These are phyloP conservation scores for Decapterus maruadsi DNA, from an alignment of 2,797 vertebrate species.

Conservation along the genomic window DNA sequence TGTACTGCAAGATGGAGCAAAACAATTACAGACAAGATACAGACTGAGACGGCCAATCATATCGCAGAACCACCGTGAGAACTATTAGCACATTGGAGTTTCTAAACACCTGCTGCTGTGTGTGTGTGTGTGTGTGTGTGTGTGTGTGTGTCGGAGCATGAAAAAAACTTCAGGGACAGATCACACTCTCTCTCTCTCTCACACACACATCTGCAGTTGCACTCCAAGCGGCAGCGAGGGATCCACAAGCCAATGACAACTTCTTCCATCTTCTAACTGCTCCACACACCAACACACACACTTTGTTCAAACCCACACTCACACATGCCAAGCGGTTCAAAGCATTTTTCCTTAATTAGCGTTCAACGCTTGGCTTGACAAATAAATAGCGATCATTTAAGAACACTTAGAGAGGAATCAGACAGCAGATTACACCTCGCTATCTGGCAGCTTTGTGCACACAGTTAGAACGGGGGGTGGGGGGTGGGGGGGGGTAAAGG, in stretches of 20 bases:
- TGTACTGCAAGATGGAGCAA: background rate
- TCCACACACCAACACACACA: constrained; percentile 25
- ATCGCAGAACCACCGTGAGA: background rate
- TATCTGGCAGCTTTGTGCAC: constrained; percentile 73
- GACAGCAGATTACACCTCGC: constrained; percentile 81
- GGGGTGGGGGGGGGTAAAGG: background rate
- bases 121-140: constrained; percentile 35
- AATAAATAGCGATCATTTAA: constrained; percentile 84
- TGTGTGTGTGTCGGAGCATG: constrained; percentile 29
- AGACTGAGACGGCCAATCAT: constrained; percentile 21
- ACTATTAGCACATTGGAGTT: background rate
- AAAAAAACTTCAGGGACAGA: constrained; percentile 47
- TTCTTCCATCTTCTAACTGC: constrained; percentile 58
- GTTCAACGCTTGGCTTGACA: constrained; percentile 80
- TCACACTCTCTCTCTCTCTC: background rate
- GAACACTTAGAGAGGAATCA: constrained; percentile 83
- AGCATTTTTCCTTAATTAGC: constrained; percentile 81
- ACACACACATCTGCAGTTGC: constrained; percentile 17
- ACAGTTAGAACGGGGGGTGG: constrained; percentile 51
- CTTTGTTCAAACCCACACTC: constrained; percentile 13
- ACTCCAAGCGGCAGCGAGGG: constrained; percentile 39
- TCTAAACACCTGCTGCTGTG: constrained; percentile 44
- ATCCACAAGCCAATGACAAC: constrained; percentile 57
- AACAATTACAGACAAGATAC: background rate
- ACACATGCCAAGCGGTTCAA: constrained; percentile 63